These are phyloP conservation scores for Pterocles orientalis DNA, from an alignment of 2,113 vertebrate species.

Conservation along the genomic window DNA sequence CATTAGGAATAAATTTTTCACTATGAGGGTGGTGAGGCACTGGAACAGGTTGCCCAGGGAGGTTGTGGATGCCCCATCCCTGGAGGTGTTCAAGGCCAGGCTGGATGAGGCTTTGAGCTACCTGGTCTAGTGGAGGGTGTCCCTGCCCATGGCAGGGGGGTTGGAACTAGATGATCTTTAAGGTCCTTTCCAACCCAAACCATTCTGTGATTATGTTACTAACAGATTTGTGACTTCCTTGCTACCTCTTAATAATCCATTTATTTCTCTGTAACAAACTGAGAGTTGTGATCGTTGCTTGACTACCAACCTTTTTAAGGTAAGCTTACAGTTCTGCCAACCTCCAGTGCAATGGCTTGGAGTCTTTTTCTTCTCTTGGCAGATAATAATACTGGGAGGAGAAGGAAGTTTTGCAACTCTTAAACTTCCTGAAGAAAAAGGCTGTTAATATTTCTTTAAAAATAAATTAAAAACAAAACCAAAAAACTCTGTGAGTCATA, in stretches of 20 bases:
- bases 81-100: too few relatives aligned
- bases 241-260: background rate
- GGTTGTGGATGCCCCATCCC: too few relatives aligned
- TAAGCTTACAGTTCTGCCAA: background rate
- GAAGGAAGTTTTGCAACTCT: slow-evolving; percentile 20
- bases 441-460: background rate
- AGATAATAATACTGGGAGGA: background rate
- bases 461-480: background rate
- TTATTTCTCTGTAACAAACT: background rate
- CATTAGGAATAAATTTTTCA: too few relatives aligned
- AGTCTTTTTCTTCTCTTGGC: background rate
- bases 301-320: background rate
- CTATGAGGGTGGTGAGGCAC: too few relatives aligned
- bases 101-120: too few relatives aligned
- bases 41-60: too few relatives aligned
- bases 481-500: background rate
- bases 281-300: background rate
- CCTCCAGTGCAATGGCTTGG: background rate
- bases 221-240: background rate
- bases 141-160: too few relatives aligned
- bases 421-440: slow-evolving; percentile 6
- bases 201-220: background rate
- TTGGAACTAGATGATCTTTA: too few relatives aligned
- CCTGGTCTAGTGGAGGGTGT: too few relatives aligned
- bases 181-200: too few relatives aligned